Conservation (phyloP, 1,140 invertebrate genomes). For the Laodelphax striatellus region DNA sequence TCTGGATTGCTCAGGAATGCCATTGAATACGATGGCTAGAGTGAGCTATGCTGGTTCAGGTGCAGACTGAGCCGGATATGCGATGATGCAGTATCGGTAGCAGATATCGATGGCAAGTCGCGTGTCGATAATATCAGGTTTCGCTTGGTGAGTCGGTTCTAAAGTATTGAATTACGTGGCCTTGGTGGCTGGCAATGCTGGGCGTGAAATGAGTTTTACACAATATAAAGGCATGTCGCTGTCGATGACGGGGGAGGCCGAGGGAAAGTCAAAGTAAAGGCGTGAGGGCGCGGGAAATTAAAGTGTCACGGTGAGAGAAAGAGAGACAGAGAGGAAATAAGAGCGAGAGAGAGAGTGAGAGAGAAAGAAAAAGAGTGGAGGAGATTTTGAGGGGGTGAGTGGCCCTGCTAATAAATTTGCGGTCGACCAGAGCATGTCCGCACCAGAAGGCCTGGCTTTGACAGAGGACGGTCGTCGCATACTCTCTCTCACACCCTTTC, state of each 20-base stretch:
- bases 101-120: conserved; percentile 6
- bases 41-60: too few species aligned
- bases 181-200: too few species aligned
- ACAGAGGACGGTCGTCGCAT: too few species aligned
- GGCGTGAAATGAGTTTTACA: neutral
- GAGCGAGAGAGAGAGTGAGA: too few species aligned
- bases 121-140: conserved; percentile 9
- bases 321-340: too few species aligned
- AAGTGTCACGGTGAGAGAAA: too few species aligned
- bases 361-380: too few species aligned
- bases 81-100: neutral
- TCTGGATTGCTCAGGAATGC: too few species aligned
- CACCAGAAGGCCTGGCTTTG: too few species aligned
- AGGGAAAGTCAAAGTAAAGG: neutral
- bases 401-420: conserved; percentile 3
- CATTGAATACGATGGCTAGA: too few species aligned
- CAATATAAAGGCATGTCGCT: neutral
- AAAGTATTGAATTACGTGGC: neutral
- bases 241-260: neutral
- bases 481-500: too few species aligned
- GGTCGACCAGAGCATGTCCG: neutral
- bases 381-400: neutral
- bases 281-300: neutral
- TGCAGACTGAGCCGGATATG: neutral
- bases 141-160: neutral